These are phyloP conservation scores for Chlorospingus semifuscus DNA, from an alignment of 2,797 vertebrate species.

Conservation along the genomic window DNA sequence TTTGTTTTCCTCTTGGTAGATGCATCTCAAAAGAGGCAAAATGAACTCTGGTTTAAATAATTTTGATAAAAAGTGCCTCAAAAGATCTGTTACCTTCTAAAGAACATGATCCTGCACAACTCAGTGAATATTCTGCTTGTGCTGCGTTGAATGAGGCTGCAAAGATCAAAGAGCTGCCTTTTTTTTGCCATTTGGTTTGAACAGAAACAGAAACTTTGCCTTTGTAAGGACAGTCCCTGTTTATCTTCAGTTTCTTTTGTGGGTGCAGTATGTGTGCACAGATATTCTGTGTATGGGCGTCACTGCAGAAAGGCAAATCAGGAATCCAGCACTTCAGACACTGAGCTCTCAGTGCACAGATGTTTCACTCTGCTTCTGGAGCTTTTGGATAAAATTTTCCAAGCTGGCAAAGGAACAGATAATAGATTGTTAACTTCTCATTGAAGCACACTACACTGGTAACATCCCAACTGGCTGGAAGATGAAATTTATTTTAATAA, in stretches of 20 bases:
- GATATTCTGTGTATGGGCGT: not conserved
- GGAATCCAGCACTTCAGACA: not conserved
- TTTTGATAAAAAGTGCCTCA: not conserved
- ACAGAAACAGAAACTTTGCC: not conserved
- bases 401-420: not conserved
- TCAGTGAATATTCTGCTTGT: not conserved
- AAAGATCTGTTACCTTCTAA: not conserved
- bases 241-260: not conserved
- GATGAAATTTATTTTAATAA: not conserved
- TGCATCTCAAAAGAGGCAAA: not conserved
- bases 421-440: not conserved
- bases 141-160: not conserved
- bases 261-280: not conserved
- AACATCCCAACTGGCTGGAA: not conserved
- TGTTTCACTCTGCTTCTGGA: not conserved
- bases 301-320: not conserved
- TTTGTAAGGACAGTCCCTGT: not conserved
- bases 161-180: not conserved
- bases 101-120: not conserved
- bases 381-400: not conserved
- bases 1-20: constrained; percentile 19
- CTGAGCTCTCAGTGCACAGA: not conserved
- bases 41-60: not conserved
- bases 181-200: not conserved
- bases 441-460: not conserved